A percentile compares a stretch with the other conserved stretches of the same genome.
Conservation (phyloP, 2,888 invertebrate genomes). For the Epirrhoe tristata region DNA sequence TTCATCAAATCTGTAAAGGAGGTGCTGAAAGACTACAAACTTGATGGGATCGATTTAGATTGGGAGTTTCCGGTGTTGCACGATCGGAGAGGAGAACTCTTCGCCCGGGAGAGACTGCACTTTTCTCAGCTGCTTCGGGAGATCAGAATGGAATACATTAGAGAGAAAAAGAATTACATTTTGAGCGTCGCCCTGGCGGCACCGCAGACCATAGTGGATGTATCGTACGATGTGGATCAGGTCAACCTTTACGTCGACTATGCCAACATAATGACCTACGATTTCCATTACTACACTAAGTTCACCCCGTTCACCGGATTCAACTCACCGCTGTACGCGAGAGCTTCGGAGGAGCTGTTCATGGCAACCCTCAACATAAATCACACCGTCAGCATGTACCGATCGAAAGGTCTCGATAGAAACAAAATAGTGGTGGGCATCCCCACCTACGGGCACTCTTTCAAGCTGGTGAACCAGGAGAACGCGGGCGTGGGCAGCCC, state of each 20-base stretch:
- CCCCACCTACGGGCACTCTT: conserved; percentile 95
- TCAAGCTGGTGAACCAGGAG: conserved; percentile 87
- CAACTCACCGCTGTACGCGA: conserved; percentile 92
- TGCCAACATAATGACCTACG: conserved; percentile 96
- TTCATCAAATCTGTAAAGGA: conserved; percentile 85
- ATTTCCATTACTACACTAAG: conserved; percentile 92
- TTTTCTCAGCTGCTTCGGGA: conserved; percentile 91
- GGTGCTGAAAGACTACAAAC: conserved; percentile 78
- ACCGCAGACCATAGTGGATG: conserved; percentile 89
- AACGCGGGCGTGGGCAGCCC: conserved; percentile 90
- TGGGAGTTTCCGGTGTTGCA: conserved; percentile 94
- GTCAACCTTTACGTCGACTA: conserved; percentile 93
- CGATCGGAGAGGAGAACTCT: conserved; percentile 4
- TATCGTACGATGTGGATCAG: conserved; percentile 91
- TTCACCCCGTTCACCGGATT: conserved; percentile 93
- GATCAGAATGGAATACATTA: conserved; percentile 88
- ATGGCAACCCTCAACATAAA: conserved; percentile 92
- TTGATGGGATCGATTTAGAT: conserved; percentile 92
- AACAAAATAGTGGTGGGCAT: conserved; percentile 93
- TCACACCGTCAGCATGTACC: conserved; percentile 92
- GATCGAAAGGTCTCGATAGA: conserved; percentile 89
- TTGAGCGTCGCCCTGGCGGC: conserved; percentile 93
- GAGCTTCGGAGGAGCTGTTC: conserved; percentile 86
- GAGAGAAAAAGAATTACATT: conserved; percentile 85
- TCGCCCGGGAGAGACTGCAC: conserved; percentile 87